Evolutionary conservation across 2,113 vertebrate genomes (phyloP).

Genomic region (Cephalophus harveyi): DNA sequence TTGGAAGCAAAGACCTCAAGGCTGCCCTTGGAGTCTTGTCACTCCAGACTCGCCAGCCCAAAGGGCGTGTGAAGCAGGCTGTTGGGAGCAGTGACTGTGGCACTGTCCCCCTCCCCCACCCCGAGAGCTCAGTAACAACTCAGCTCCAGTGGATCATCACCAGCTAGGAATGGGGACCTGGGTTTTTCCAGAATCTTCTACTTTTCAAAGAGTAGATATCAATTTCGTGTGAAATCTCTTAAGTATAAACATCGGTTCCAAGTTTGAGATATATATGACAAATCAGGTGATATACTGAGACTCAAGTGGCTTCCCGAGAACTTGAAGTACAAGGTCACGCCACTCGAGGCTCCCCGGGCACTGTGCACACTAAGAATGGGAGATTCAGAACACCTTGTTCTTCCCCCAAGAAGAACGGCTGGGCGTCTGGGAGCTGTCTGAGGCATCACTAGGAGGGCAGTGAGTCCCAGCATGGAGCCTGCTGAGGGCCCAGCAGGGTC

Average conservation of each 20-base stretch:
- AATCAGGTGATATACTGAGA: background rate
- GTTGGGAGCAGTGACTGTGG: background rate
- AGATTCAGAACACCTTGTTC: background rate
- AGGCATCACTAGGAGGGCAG: background rate
- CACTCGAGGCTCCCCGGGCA: background rate
- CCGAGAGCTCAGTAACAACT: background rate
- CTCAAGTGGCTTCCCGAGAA: background rate
- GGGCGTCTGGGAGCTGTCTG: background rate
- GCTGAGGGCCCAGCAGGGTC: background rate
- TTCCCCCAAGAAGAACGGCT: fast-evolving
- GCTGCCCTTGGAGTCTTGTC: background rate
- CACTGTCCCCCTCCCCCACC: fast-evolving
- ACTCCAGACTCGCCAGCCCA: no score
- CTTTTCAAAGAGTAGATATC: background rate
- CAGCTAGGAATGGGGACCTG: background rate
- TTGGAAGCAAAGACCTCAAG: background rate
- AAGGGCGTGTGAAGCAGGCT: background rate
- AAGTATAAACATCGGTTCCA: background rate
- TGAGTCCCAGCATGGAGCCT: background rate
- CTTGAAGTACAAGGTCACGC: background rate
- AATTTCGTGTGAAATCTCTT: background rate
- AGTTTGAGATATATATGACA: background rate
- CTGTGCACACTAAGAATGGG: background rate
- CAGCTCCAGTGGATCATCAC: background rate
- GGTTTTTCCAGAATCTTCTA: background rate